These are phyloP conservation scores for Lordiphosa fenestrarum DNA, from an alignment of 2,888 invertebrate species.

Conservation along the genomic window DNA sequence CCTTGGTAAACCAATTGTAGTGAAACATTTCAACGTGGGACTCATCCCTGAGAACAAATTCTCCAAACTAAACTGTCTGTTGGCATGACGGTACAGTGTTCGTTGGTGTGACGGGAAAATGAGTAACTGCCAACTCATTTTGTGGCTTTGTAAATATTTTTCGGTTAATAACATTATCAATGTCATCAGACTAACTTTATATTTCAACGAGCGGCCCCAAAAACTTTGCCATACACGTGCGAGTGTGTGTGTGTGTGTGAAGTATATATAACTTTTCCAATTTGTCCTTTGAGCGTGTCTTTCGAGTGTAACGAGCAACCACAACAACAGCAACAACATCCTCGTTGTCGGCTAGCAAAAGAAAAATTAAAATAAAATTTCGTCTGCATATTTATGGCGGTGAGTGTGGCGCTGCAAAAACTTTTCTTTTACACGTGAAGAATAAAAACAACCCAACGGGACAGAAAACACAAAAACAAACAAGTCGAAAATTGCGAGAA, in stretches of 20 bases:
- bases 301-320: conserved; percentile 54
- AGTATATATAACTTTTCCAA: conserved; percentile 56
- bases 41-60: too few relatives aligned
- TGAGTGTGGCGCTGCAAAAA: conserved; percentile 32
- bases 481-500: conserved; percentile 55
- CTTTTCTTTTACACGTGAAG: conserved; percentile 22
- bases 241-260: conserved; percentile 11
- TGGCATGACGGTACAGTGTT: too few relatives aligned
- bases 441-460: not conserved
- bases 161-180: conserved; percentile 53
- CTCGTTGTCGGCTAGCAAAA: conserved; percentile 23
- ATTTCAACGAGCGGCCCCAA: conserved; percentile 13
- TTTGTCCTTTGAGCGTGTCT: conserved; percentile 63
- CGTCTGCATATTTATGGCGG: conserved; percentile 57
- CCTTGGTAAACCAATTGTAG: too few relatives aligned
- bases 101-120: too few relatives aligned
- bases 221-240: conserved; percentile 31
- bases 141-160: conserved; percentile 1
- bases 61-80: too few relatives aligned
- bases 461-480: conserved; percentile 2
- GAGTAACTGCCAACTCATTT: too few relatives aligned
- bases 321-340: conserved; percentile 27
- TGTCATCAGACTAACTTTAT: conserved; percentile 47
- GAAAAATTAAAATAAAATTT: conserved; percentile 61
- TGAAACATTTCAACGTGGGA: too few relatives aligned